Conservation (phyloP, 2,797 vertebrate genomes). For the Scolopax bukidnonensis region DNA sequence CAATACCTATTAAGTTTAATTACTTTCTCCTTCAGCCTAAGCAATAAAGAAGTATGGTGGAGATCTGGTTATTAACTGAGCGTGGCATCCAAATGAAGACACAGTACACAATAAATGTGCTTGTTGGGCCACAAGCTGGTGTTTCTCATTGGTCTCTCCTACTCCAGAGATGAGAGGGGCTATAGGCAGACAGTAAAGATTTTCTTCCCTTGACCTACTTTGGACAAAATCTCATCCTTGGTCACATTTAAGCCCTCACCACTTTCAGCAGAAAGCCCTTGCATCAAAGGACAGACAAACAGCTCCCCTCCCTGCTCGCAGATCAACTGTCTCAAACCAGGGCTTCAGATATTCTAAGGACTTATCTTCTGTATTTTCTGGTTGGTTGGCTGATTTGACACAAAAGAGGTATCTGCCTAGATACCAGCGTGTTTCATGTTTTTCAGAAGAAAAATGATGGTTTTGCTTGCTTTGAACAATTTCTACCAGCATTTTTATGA, state of each 20-base stretch:
- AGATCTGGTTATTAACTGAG: constrained; percentile 65
- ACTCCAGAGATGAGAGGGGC: not conserved
- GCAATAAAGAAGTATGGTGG: constrained; percentile 61
- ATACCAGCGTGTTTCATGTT: not conserved
- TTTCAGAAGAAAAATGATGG: not conserved
- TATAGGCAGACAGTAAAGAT: not conserved
- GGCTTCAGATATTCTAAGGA: not conserved
- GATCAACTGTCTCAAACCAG: not conserved
- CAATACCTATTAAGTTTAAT: constrained; percentile 69
- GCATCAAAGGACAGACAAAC: not conserved
- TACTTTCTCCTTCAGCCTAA: constrained; percentile 66
- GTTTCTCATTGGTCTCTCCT: constrained; percentile 6
- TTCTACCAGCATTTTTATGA: not conserved
- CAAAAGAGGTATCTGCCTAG: not conserved
- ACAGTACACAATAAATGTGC: constrained; percentile 43
- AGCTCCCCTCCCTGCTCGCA: not conserved
- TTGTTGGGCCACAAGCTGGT: constrained; percentile 33
- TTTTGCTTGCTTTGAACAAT: not conserved
- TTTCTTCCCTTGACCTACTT: constrained; percentile 34
- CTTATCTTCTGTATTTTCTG: not conserved
- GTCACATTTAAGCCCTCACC: constrained; percentile 11
- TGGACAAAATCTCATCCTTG: not conserved
- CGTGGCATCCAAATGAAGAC: constrained; percentile 69
- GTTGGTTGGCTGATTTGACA: not conserved
- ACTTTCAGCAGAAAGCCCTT: not conserved